Evolutionary conservation across 2,797 vertebrate species (phyloP).

Genomic region (Rhynchonycteris naso): DNA sequence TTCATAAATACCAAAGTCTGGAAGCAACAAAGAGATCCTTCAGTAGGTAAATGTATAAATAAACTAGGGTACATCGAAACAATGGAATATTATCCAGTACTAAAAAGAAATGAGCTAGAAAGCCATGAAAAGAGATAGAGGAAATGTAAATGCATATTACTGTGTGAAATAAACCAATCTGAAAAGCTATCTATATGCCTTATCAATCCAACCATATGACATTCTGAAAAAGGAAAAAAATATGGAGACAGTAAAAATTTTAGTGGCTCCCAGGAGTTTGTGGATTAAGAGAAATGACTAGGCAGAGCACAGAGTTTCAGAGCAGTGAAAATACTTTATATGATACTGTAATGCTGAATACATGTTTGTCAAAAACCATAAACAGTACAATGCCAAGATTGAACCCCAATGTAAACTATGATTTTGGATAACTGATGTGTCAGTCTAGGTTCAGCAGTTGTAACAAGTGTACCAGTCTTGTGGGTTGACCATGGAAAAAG

Average conservation of each 20-base stretch:
- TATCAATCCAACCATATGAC: background rate
- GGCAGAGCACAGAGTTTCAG: background rate
- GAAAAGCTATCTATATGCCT: background rate
- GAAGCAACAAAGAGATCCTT: background rate
- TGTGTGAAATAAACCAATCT: background rate
- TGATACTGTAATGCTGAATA: background rate
- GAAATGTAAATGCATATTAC: background rate
- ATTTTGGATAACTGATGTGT: background rate
- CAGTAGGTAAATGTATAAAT: background rate
- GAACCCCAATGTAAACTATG: background rate
- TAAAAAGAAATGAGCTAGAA: background rate
- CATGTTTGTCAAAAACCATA: background rate
- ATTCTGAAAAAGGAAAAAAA: background rate
- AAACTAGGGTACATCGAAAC: background rate
- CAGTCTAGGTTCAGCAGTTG: background rate
- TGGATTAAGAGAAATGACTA: background rate
- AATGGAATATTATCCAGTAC: background rate
- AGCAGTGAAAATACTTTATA: background rate
- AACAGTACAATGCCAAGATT: background rate
- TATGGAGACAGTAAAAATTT: background rate
- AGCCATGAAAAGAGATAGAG: background rate
- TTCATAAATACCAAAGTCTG: background rate
- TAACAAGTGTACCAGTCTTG: background rate
- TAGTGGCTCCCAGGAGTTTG: background rate
- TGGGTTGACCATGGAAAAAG: background rate